phyloP scores from a whole-genome alignment of 1,140 invertebrate species.

The Orchesella cincta region DNA sequence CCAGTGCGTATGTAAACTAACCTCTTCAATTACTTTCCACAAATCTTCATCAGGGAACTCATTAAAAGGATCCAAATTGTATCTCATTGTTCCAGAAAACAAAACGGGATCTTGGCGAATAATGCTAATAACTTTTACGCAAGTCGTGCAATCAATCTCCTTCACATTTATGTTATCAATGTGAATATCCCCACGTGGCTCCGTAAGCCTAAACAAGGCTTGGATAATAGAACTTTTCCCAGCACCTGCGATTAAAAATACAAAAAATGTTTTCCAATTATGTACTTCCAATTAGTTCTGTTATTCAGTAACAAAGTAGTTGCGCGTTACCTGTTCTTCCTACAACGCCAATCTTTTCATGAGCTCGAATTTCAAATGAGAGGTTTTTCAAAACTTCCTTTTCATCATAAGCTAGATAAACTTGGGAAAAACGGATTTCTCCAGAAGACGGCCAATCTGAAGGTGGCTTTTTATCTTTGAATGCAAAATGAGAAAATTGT shows the following conservation, averaged over 20 bases:
- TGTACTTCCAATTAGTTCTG: neutral
- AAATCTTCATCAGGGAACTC: conserved; percentile 55
- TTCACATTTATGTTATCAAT: conserved; percentile 62
- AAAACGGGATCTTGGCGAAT: conserved; percentile 74
- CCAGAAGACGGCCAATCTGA: conserved; percentile 70
- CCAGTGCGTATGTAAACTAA: conserved; percentile 71
- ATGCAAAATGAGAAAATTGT: neutral
- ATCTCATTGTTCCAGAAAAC: conserved; percentile 60
- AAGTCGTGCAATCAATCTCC: conserved; percentile 64
- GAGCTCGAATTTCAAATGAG: conserved; percentile 60
- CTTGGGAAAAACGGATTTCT: conserved; percentile 66
- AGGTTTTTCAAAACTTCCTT: conserved; percentile 62
- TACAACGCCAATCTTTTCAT: conserved; percentile 71
- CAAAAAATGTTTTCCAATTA: neutral
- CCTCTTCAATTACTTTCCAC: conserved; percentile 57
- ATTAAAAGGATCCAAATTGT: conserved; percentile 58
- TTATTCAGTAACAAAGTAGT: neutral
- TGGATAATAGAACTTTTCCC: conserved; percentile 82
- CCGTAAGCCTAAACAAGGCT: conserved; percentile 72
- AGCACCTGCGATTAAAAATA: conserved; percentile 57
- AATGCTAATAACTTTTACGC: conserved; percentile 69
- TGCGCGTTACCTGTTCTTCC: conserved; percentile 58
- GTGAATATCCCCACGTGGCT: conserved; percentile 63
- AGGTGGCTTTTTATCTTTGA: conserved; percentile 61
- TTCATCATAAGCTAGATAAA: conserved; percentile 63